Evolutionary conservation across 2,113 vertebrate species (phyloP).

Genomic region (Oceanodroma tethys): DNA sequence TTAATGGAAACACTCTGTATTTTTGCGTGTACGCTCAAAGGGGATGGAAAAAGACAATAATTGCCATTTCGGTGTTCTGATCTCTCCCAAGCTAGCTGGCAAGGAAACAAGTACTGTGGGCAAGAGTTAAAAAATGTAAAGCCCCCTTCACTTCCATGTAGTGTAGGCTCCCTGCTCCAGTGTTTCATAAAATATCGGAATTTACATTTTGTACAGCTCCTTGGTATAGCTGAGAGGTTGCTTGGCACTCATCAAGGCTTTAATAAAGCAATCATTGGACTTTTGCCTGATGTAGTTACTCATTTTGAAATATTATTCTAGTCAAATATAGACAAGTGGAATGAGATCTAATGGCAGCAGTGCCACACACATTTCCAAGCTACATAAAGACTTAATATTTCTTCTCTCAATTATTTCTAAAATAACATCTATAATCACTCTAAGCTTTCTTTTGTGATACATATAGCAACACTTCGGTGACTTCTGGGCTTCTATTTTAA

Average conservation of each 20-base stretch:
- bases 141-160: neutral
- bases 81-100: neutral
- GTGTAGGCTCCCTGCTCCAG: neutral
- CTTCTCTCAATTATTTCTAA: conserved; percentile 16
- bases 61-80: neutral
- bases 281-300: conserved; percentile 45
- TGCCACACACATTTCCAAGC: neutral
- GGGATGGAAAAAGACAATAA: neutral
- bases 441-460: neutral
- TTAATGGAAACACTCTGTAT: neutral
- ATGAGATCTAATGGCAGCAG: conserved; percentile 16
- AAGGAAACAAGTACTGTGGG: neutral
- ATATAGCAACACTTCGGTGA: neutral
- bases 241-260: neutral
- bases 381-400: neutral
- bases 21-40: neutral
- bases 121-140: neutral
- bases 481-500: neutral
- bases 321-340: too few relatives aligned
- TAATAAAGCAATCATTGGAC: conserved; percentile 57
- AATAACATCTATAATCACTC: conserved; percentile 30
- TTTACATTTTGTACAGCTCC: neutral
- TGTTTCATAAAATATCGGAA: neutral
- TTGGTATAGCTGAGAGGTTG: neutral
- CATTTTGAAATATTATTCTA: conserved; percentile 59